Evolutionary conservation across 2,113 vertebrate species (phyloP).

Genomic region (Eulemur rufifrons): DNA sequence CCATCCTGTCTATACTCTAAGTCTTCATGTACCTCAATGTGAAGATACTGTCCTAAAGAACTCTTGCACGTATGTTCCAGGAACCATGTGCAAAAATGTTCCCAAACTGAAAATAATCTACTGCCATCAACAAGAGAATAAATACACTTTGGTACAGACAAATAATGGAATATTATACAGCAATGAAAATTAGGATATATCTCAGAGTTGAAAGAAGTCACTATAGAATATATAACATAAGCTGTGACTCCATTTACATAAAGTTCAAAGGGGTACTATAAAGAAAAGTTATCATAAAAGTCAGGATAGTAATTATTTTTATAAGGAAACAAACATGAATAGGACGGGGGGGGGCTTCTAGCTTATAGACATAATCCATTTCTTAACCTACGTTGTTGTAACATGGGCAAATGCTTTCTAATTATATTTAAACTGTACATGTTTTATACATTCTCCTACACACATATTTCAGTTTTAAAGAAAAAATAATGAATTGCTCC

Average conservation of each 20-base stretch:
- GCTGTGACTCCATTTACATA: background rate
- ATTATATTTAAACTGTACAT: background rate
- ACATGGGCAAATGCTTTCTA: background rate
- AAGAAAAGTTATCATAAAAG: background rate
- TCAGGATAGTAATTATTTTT: background rate
- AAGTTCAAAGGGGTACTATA: constrained; percentile 7
- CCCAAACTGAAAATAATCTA: constrained; percentile 18
- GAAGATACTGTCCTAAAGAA: background rate
- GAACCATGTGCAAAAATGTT: constrained; percentile 1
- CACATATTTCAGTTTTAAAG: background rate
- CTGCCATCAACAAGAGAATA: background rate
- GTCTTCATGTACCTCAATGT: background rate
- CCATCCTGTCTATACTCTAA: background rate
- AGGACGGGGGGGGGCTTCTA: background rate
- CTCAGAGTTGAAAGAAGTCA: constrained; percentile 3
- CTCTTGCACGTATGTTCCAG: background rate
- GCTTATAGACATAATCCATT: background rate
- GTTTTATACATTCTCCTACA: background rate
- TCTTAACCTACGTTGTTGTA: background rate
- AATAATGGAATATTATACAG: background rate
- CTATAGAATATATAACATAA: background rate
- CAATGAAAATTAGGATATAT: background rate
- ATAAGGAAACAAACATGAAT: background rate
- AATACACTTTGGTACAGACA: background rate
- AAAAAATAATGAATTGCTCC: constrained; percentile 2